Percentiles rank a stretch among this genome's conserved stretches.
Conservation (phyloP, 2,113 vertebrate genomes). For the Bucco capensis region DNA sequence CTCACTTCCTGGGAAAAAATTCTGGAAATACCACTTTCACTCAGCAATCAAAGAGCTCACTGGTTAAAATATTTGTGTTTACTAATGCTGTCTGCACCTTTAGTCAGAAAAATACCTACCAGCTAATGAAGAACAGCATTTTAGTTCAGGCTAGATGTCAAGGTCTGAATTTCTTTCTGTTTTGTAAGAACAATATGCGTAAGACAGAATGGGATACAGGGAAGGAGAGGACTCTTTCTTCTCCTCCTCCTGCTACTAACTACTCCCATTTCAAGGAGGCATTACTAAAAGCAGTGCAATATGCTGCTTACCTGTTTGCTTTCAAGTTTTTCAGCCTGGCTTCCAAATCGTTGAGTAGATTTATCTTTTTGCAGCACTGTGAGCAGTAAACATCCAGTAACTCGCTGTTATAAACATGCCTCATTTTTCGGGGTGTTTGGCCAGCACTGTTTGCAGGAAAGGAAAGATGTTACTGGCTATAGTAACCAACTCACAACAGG, state of each 20-base stretch:
- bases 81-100: not conserved
- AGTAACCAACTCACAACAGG: not conserved
- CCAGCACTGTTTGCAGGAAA: constrained; percentile 80
- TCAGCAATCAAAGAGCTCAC: not conserved
- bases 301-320: constrained; percentile 84
- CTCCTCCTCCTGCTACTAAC: not conserved
- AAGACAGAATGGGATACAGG: not conserved
- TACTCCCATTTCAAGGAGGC: not conserved
- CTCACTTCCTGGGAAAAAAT: not conserved
- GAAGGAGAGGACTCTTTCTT: not conserved
- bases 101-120: not conserved
- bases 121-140: not conserved
- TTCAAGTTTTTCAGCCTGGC: constrained; percentile 92
- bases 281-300: constrained; percentile 1
- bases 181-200: not conserved
- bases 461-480: constrained; percentile 44
- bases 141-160: not conserved
- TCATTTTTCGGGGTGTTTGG: constrained; percentile 90
- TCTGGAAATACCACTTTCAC: not conserved
- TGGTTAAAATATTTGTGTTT: not conserved
- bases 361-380: constrained; percentile 97
- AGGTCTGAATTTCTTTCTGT: not conserved
- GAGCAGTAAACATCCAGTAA: constrained; percentile 91
- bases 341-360: constrained; percentile 93
- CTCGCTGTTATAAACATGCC: constrained; percentile 81